Conservation (phyloP, 2,888 invertebrate genomes). For the Galerucella calmariensis region DNA sequence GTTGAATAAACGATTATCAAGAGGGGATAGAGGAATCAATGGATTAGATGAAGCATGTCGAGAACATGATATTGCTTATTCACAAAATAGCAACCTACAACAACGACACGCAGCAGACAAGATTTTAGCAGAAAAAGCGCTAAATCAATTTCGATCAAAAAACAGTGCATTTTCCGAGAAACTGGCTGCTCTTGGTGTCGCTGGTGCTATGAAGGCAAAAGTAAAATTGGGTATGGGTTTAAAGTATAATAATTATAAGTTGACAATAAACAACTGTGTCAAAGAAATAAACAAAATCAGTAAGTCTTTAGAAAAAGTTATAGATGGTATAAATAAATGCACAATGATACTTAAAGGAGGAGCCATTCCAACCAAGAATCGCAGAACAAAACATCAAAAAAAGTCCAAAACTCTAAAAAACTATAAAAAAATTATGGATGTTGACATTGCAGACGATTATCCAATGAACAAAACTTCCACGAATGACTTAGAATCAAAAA, state of each 20-base stretch:
- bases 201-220: conserved; percentile 55
- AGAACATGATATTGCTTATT: conserved; percentile 57
- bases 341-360: no score
- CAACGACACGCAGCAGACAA: conserved; percentile 57
- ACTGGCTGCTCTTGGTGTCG: conserved; percentile 51
- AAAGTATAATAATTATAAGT: background rate
- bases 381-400: no score
- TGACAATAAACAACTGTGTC: no score
- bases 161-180: conserved; percentile 54
- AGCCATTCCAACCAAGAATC: no score
- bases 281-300: no score
- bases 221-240: conserved; percentile 48
- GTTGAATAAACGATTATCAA: conserved; percentile 45
- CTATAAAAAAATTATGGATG: no score
- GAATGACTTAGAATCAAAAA: no score
- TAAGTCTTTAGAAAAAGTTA: no score
- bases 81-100: conserved; percentile 38
- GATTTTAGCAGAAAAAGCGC: conserved; percentile 54
- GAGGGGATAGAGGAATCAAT: conserved; percentile 58
- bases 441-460: no score
- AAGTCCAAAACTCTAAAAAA: no score
- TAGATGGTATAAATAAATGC: no score
- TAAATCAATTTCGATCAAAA: conserved; percentile 49
- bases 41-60: conserved; percentile 56
- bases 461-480: no score